phyloP scores from a whole-genome alignment of 2,113 vertebrate species.

The Gnathonemus longibarbis region DNA sequence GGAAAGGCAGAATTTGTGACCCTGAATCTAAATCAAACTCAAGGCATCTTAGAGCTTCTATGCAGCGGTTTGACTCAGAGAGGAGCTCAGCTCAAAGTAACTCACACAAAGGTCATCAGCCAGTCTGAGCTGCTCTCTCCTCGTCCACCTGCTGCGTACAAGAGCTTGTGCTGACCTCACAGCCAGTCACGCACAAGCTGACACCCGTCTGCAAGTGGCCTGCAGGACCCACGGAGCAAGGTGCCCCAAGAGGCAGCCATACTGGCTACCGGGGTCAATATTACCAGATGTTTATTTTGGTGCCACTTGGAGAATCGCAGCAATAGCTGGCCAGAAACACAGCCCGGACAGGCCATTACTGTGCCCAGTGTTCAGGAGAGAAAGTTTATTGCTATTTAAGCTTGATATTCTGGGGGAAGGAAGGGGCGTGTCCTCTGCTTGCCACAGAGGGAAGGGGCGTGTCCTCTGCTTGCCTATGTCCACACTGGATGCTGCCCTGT shows the following conservation, averaged over 20 bases:
- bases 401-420: too few species aligned
- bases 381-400: not conserved
- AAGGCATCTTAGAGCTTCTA: not conserved
- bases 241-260: not conserved
- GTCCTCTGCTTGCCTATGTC: not conserved
- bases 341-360: not conserved
- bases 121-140: not conserved
- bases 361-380: not conserved
- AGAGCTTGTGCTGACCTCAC: not conserved
- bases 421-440: not conserved
- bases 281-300: not conserved
- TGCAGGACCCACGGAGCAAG: not conserved
- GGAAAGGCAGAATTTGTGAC: not conserved
- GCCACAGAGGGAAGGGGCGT: too few species aligned
- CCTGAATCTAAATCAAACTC: not conserved
- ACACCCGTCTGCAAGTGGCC: not conserved
- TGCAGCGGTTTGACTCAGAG: not conserved
- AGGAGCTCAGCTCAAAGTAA: not conserved
- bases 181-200: not conserved
- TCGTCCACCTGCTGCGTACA: not conserved
- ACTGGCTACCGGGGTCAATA: not conserved
- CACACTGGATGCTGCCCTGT: not conserved
- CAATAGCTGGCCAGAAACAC: not conserved
- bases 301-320: not conserved
- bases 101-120: not conserved